Conservation (phyloP, 2,888 invertebrate species). For the Unio pictorum region DNA sequence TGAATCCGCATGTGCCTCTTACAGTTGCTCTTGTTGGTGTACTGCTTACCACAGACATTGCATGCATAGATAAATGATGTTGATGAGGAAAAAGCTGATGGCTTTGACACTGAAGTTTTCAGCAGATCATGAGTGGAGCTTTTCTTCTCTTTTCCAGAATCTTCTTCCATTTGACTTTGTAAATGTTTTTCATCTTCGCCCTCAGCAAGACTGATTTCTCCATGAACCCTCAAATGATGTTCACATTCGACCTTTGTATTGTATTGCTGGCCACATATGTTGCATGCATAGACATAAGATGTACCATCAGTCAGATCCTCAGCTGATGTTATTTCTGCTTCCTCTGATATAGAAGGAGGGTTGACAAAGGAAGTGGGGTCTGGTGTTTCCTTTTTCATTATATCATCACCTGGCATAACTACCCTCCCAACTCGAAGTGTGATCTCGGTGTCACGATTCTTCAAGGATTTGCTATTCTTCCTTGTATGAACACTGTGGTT, state of each 20-base stretch:
- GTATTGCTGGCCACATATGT: conserved; percentile 37
- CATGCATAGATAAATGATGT: conserved; percentile 36
- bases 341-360: not conserved
- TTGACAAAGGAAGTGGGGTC: not conserved
- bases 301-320: conserved; percentile 15
- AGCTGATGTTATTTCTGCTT: conserved; percentile 4
- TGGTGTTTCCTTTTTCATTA: not conserved
- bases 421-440: not conserved
- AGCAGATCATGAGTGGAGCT: not conserved
- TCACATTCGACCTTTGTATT: conserved; percentile 33
- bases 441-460: too few species aligned
- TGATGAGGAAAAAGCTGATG: not conserved
- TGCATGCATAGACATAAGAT: conserved; percentile 34
- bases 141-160: not conserved
- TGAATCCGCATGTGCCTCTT: conserved; percentile 38
- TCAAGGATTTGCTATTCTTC: too few species aligned
- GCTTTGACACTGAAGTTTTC: not conserved
- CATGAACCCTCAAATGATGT: conserved; percentile 27
- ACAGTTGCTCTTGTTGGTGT: conserved; percentile 40
- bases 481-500: conserved; percentile 12
- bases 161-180: not conserved
- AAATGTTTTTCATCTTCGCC: not conserved
- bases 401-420: too few species aligned
- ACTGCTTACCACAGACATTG: conserved; percentile 39
- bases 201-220: conserved; percentile 8